Conservation (phyloP, 2,113 vertebrate species). For the Psephotus haematonotus region DNA sequence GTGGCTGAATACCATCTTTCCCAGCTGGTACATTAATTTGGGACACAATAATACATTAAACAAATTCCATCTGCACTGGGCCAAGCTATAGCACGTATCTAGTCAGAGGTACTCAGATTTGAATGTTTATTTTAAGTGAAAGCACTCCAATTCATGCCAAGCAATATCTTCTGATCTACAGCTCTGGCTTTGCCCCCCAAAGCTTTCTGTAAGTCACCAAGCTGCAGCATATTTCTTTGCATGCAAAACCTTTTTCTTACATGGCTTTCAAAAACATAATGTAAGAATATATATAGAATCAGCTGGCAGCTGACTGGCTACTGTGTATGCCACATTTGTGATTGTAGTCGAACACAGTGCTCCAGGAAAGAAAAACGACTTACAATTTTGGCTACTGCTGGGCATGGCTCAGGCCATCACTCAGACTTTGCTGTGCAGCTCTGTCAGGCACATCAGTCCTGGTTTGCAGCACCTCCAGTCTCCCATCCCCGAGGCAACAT, state of each 20-base stretch:
- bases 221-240: background rate
- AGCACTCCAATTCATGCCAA: fast-evolving
- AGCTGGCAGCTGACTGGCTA: conserved; percentile 46
- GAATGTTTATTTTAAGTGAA: background rate
- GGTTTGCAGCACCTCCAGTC: conserved; percentile 36
- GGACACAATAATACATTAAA: background rate
- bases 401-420: conserved; percentile 26
- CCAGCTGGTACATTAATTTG: background rate
- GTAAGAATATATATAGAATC: conserved; percentile 12
- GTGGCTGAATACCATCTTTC: background rate
- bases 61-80: background rate
- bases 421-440: background rate
- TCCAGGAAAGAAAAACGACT: conserved; percentile 27
- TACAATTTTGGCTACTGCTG: conserved; percentile 10
- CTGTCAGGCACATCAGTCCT: conserved; percentile 50
- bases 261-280: conserved; percentile 27
- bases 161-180: background rate
- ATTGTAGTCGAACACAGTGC: background rate
- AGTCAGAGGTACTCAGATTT: background rate
- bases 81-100: background rate
- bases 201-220: conserved; percentile 25
- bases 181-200: background rate
- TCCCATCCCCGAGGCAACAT: background rate
- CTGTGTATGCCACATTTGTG: background rate
- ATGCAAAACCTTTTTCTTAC: conserved; percentile 2